Evolutionary conservation across 92 coral and sea anemone genomes (phyloP).

Genomic region (Pocillopora meandrina): DNA sequence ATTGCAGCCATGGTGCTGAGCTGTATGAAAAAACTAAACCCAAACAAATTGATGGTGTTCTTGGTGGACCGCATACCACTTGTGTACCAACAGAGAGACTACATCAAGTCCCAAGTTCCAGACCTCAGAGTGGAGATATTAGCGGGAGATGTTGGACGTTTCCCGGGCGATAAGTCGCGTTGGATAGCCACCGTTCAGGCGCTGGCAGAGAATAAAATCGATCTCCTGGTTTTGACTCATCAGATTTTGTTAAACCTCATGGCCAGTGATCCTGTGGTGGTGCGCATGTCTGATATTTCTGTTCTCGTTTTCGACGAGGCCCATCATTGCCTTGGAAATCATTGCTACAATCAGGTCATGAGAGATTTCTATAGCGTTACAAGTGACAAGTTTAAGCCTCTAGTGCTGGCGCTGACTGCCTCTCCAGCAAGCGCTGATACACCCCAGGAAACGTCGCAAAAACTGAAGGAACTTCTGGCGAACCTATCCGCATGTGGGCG

Average conservation of each 20-base stretch:
- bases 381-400: slow-evolving; percentile 67
- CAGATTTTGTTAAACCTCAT: slow-evolving; percentile 85
- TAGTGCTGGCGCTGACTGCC: slow-evolving; percentile 88
- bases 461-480: slow-evolving; percentile 55
- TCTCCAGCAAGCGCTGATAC: slow-evolving; percentile 81
- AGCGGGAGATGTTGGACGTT: slow-evolving; percentile 74
- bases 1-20: slow-evolving; percentile 92
- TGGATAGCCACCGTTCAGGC: slow-evolving; percentile 62
- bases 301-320: slow-evolving; percentile 91
- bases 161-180: slow-evolving; percentile 56
- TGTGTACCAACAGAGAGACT: slow-evolving; percentile 90
- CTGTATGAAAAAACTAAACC: slow-evolving; percentile 90
- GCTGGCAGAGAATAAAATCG: slow-evolving; percentile 63
- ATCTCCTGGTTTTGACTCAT: slow-evolving; percentile 86
- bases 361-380: slow-evolving; percentile 60
- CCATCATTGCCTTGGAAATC: slow-evolving; percentile 86
- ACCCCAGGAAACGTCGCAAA: slow-evolving; percentile 47
- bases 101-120: slow-evolving; percentile 78
- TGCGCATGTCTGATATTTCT: slow-evolving; percentile 81
- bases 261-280: slow-evolving; percentile 58
- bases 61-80: slow-evolving; percentile 84
- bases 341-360: slow-evolving; percentile 86
- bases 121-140: slow-evolving; percentile 66
- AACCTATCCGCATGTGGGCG: slow-evolving; percentile 71
- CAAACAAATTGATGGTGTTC: slow-evolving; percentile 86